These are phyloP conservation scores for Junco hyemalis DNA, from an alignment of 2,113 vertebrate genomes.

Conservation along the genomic window DNA sequence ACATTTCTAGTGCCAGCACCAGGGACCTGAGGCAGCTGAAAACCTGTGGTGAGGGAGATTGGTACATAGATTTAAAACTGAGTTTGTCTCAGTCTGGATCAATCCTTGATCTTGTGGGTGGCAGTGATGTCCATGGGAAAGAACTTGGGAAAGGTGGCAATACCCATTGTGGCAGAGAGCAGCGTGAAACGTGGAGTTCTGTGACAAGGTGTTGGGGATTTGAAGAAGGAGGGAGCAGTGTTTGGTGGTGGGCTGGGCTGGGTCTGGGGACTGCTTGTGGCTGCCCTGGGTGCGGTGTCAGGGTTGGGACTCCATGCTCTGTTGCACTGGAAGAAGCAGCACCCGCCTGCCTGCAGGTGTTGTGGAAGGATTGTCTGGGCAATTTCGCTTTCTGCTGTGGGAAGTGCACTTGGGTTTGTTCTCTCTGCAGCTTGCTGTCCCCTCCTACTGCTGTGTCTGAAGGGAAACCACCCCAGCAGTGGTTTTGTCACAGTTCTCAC, in stretches of 20 bases:
- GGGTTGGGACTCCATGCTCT: fast-evolving
- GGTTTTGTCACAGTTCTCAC: background rate
- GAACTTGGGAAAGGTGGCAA: background rate
- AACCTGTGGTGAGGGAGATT: background rate
- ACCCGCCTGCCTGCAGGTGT: background rate
- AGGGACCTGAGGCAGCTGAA: background rate
- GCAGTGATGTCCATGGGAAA: fast-evolving
- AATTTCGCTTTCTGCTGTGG: background rate
- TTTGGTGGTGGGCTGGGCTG: background rate
- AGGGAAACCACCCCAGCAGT: fast-evolving
- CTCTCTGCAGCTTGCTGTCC: background rate
- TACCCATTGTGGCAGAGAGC: fast-evolving
- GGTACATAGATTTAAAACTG: background rate
- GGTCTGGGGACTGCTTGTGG: background rate
- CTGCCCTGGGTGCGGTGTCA: fast-evolving
- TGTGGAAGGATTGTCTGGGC: background rate
- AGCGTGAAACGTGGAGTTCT: background rate
- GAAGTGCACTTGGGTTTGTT: background rate
- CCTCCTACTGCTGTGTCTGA: background rate
- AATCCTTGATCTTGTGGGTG: background rate
- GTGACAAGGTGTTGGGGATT: background rate
- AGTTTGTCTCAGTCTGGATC: background rate
- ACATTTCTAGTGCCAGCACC: fast-evolving
- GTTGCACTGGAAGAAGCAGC: background rate
- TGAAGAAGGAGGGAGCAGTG: background rate